These are phyloP conservation scores for Prietella phreatophila DNA, from an alignment of 2,113 vertebrate genomes.

Conservation along the genomic window DNA sequence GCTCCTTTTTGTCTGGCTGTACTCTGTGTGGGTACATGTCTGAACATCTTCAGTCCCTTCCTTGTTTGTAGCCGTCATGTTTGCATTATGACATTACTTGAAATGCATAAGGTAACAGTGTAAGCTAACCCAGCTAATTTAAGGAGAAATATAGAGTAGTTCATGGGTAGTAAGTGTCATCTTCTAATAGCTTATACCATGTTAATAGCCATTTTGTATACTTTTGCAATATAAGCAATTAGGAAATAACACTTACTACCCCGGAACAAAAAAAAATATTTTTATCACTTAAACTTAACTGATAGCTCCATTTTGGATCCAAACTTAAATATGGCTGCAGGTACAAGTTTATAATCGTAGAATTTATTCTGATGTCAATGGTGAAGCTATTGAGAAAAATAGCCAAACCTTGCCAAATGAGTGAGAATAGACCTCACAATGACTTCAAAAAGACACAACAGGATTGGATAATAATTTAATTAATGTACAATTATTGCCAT, in stretches of 20 bases:
- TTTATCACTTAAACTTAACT: neutral
- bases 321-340: neutral
- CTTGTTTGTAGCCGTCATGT: neutral
- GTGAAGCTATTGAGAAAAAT: neutral
- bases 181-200: neutral
- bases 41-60: neutral
- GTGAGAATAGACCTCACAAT: neutral
- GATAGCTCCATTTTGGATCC: neutral
- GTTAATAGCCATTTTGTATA: neutral
- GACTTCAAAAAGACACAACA: neutral
- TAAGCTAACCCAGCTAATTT: neutral
- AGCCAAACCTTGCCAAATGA: neutral
- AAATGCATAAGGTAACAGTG: neutral
- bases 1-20: neutral
- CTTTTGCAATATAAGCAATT: neutral
- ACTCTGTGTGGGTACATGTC: neutral
- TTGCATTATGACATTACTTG: neutral
- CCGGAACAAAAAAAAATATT: neutral
- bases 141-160: neutral
- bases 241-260: neutral
- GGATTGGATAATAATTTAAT: neutral
- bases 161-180: neutral
- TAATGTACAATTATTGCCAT: neutral
- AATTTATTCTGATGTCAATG: neutral
- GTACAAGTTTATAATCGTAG: neutral